Evolutionary conservation across 2,888 invertebrate genomes (phyloP).

Genomic region (Drosophila anomalata): DNA sequence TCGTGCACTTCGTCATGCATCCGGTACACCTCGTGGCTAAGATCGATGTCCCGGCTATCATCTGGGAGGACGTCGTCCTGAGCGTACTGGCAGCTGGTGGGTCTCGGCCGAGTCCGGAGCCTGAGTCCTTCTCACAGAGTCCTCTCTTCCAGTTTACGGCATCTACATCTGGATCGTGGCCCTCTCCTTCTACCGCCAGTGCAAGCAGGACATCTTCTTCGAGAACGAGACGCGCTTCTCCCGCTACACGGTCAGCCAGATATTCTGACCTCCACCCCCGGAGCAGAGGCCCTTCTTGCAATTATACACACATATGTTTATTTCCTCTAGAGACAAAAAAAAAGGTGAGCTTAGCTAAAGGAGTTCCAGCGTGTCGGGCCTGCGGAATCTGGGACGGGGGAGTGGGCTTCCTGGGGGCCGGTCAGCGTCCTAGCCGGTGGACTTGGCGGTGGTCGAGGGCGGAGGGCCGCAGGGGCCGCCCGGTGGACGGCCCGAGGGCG

Average conservation of each 20-base stretch:
- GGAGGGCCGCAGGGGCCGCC: conserved; percentile 48
- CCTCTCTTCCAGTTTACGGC: conserved; percentile 5
- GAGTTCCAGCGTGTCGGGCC: conserved; percentile 1
- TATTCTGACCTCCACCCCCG: too few relatives aligned
- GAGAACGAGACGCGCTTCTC: neutral
- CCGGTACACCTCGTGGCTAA: conserved; percentile 1
- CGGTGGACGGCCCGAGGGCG: conserved; percentile 45
- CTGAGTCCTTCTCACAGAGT: too few relatives aligned
- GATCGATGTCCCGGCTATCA: neutral
- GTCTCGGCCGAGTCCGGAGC: neutral
- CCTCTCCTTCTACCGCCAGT: conserved; percentile 19
- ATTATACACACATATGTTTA: conserved; percentile 14
- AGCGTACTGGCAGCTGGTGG: neutral
- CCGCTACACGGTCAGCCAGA: neutral
- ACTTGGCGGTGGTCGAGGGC: conserved; percentile 45
- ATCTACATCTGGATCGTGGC: conserved; percentile 48
- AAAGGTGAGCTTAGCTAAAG: conserved; percentile 14
- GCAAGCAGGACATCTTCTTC: conserved; percentile 7
- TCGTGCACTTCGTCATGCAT: neutral
- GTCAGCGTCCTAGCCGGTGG: conserved; percentile 38
- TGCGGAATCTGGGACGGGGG: conserved; percentile 6
- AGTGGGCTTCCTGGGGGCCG: neutral
- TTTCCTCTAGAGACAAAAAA: neutral
- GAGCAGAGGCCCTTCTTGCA: conserved; percentile 2
- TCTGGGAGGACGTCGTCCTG: neutral